Evolutionary conservation across 2,888 invertebrate genomes (phyloP).

Genomic region (Falcaria lacertinaria): DNA sequence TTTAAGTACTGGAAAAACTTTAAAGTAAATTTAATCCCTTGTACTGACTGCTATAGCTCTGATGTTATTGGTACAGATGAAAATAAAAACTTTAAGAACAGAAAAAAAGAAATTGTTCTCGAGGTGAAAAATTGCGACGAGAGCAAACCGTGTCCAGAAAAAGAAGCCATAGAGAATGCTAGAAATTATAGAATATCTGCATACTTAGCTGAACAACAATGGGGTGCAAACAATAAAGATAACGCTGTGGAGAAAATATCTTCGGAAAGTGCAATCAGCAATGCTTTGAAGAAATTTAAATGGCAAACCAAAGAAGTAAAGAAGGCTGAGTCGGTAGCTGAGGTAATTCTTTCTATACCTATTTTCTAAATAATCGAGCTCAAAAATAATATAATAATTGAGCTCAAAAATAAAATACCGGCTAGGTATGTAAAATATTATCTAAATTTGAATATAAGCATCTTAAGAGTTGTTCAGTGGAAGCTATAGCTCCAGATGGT

Average conservation of each 20-base stretch:
- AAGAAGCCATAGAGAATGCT: conserved; percentile 23
- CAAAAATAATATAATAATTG: background rate
- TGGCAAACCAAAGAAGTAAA: background rate
- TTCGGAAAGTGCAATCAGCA: background rate
- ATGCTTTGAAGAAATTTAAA: background rate
- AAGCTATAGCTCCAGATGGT: too few relatives aligned
- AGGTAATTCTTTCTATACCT: too few relatives aligned
- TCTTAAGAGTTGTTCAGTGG: too few relatives aligned
- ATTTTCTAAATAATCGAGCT: too few relatives aligned
- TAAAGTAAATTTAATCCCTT: conserved; percentile 15
- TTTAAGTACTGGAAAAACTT: conserved; percentile 26
- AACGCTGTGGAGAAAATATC: background rate
- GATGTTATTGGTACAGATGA: conserved; percentile 15
- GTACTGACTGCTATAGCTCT: conserved; percentile 3
- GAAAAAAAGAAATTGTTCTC: conserved; percentile 32
- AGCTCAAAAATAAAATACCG: too few relatives aligned
- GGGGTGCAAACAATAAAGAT: conserved; percentile 10
- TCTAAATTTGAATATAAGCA: too few relatives aligned
- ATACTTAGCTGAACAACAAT: conserved; percentile 37
- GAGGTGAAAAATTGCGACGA: conserved; percentile 2
- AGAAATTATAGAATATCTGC: conserved; percentile 37
- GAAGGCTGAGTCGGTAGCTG: background rate
- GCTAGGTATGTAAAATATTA: too few relatives aligned
- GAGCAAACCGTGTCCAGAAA: background rate
- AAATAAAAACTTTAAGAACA: conserved; percentile 40